A percentile compares a stretch with the other conserved stretches of the same genome.
Evolutionary conservation across 1,140 invertebrate species (phyloP).

Genomic region (Zaprionus gabonicus): DNA sequence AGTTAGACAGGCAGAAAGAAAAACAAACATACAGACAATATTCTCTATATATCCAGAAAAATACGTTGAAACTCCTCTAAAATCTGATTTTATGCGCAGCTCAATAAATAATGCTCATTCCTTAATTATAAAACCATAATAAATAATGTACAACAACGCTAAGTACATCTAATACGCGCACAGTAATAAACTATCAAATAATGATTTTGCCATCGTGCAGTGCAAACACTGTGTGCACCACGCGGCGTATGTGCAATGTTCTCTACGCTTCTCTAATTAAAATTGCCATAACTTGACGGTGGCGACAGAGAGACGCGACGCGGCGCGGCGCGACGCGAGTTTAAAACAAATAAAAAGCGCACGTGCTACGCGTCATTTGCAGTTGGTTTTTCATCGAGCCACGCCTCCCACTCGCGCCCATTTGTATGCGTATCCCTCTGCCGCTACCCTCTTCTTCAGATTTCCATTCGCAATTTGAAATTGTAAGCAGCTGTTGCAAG

Average conservation of each 20-base stretch:
- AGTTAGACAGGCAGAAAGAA: too few relatives aligned
- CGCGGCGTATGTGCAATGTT: not conserved
- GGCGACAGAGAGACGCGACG: not conserved
- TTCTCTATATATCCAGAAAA: too few relatives aligned
- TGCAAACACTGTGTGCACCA: not conserved
- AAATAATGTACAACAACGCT: not conserved
- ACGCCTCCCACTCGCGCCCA: not conserved
- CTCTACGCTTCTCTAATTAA: conserved; percentile 52
- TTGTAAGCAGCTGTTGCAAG: conserved; percentile 29
- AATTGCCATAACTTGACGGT: conserved; percentile 30
- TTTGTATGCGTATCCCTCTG: too few relatives aligned
- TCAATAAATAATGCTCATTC: too few relatives aligned
- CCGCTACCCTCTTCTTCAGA: not conserved
- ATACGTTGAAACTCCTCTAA: too few relatives aligned
- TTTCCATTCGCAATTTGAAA: conserved; percentile 19
- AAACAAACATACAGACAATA: too few relatives aligned
- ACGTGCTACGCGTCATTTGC: conserved; percentile 61
- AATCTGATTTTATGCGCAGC: too few relatives aligned
- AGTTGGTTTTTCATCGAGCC: conserved; percentile 34
- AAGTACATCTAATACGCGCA: not conserved
- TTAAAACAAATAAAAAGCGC: conserved; percentile 4
- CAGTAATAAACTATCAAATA: not conserved
- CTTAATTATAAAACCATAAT: not conserved
- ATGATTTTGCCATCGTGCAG: not conserved
- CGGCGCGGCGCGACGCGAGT: not conserved